Base-by-base conservation (phyloP, 1,140 invertebrate genomes). In the Caenorhabditis brenneri region DNA sequence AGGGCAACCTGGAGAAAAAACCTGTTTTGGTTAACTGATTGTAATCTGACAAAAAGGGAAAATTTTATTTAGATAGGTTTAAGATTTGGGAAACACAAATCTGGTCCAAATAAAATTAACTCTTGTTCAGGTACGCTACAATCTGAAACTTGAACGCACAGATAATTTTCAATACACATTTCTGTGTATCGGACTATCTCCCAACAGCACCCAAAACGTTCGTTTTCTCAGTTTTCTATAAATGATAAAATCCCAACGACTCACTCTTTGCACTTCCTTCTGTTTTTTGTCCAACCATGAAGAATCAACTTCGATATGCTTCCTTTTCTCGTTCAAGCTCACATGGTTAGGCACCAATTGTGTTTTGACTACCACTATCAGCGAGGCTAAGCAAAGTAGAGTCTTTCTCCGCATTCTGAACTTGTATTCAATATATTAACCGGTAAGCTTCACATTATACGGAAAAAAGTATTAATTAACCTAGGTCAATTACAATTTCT, bases 281-380 rank as follows among this genome's bases (percentile, higher is more conserved):
- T 85, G 87, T n/a, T 79, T 88, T 24, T 91, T 90, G 39, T 88
- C 88, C 49, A 90, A 60, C 89, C 89, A 90, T 0, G 80, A 36
- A 5, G 88, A 86, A 80, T 90, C 89, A 10, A 85, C 89, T 49
- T 90, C 90, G 51, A 90, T 91, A 80, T 90, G 89, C 46, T 90
- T 90, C 31, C 86, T 65, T 29, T 87, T 85, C 49, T 90, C 89
- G 79, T 90, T 91, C 7, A 90, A 36, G 27, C 80, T 79, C 16
- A 90, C 88, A 83, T 90, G 88, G 65, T 90, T 90, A 3, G 89
- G 89, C 9, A 58, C 46, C 31, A 81, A 19, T 16, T 84, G 83
- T 10, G 79, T 5, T 0, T 33, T 36, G 4, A 69, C 55, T 0
- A 55, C 78, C 2, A 65, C 22, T 9, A 29, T 58, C 10, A 51